Evolutionary conservation across 2,888 invertebrate genomes (phyloP).

Genomic region (Temnothorax ravouxi): DNA sequence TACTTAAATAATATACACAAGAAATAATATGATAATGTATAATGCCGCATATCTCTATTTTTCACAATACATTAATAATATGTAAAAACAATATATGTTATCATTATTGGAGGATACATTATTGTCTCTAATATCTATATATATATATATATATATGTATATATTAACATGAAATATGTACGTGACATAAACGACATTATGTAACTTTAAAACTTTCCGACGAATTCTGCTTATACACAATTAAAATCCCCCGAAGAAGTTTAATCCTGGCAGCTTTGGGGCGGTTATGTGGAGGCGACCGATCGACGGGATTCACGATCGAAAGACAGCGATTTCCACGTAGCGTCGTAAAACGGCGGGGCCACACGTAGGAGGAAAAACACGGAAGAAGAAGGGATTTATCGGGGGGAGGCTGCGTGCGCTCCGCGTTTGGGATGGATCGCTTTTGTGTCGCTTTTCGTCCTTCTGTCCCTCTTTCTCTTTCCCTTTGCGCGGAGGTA

Average conservation of each 20-base stretch:
- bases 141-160: too few relatives aligned
- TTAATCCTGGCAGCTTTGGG: background rate
- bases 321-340: conserved; percentile 59
- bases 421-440: conserved; percentile 67
- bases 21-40: background rate
- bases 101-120: background rate
- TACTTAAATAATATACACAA: background rate
- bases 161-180: background rate
- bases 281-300: background rate
- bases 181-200: conserved; percentile 1
- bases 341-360: conserved; percentile 56
- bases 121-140: background rate
- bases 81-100: background rate
- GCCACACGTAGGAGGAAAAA: conserved; percentile 66
- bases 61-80: conserved; percentile 4
- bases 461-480: conserved; percentile 15
- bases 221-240: background rate
- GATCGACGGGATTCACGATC: conserved; percentile 45
- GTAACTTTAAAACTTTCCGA: background rate
- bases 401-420: conserved; percentile 40
- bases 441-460: conserved; percentile 77
- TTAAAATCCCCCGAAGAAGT: conserved; percentile 5
- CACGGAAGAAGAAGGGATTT: conserved; percentile 75
- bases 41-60: background rate
- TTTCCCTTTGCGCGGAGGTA: conserved; percentile 58